A percentile compares a stretch with the other conserved stretches of the same genome.
phyloP scores from a whole-genome alignment of 2,888 invertebrate species.

The Linnaemya vulpina region DNA sequence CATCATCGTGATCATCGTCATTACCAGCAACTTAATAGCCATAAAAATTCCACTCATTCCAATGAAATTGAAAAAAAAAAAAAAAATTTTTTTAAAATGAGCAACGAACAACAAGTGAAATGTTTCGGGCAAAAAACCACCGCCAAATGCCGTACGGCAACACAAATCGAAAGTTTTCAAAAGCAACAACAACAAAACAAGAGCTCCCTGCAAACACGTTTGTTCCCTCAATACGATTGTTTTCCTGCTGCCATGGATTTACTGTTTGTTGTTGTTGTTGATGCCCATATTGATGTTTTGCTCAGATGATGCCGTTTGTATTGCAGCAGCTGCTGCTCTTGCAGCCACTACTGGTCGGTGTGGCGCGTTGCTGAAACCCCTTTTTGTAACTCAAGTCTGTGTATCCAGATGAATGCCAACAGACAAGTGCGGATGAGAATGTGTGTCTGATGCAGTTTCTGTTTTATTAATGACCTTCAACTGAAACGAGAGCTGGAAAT shows the following conservation, averaged over 20 bases:
- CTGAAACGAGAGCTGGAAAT: slow-evolving; percentile 17
- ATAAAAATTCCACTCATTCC: slow-evolving; percentile 3
- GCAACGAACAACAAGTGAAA: background rate
- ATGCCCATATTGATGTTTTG: slow-evolving; percentile 9
- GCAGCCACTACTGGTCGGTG: background rate
- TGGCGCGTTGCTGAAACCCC: slow-evolving; percentile 30
- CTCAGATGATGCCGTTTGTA: background rate
- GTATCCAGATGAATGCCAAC: slow-evolving; percentile 25
- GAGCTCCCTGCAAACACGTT: background rate
- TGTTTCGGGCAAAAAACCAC: background rate
- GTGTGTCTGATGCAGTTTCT: background rate
- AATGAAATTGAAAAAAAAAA: background rate
- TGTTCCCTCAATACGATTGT: slow-evolving; percentile 16
- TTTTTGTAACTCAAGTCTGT: slow-evolving; percentile 32
- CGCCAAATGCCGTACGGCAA: slow-evolving; percentile 12
- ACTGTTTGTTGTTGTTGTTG: background rate
- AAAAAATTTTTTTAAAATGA: no score
- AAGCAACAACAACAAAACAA: background rate
- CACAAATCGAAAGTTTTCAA: slow-evolving; percentile 5
- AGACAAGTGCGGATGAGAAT: slow-evolving; percentile 14
- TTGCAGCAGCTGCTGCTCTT: background rate
- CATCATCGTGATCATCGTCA: background rate
- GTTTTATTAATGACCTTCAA: slow-evolving; percentile 38
- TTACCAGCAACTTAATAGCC: background rate
- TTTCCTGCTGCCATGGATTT: background rate